A percentile compares a stretch with the other conserved stretches of the same genome.
phyloP scores from a whole-genome alignment of 1,140 invertebrate species.

The Battus philenor region DNA sequence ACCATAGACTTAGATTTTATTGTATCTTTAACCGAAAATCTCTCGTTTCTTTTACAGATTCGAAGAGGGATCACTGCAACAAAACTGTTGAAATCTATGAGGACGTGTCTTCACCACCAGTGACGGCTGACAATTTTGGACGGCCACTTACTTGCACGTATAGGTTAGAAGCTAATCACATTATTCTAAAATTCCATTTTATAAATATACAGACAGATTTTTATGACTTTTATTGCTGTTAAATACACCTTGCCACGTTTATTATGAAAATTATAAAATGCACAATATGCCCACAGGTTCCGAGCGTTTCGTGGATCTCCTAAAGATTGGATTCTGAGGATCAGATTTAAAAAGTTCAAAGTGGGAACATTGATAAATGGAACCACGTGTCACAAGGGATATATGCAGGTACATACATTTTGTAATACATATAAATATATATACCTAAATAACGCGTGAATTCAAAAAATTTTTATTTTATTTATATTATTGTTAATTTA shows the following conservation, averaged over 20 bases:
- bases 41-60: slow-evolving; percentile 71
- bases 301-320: slow-evolving; percentile 88
- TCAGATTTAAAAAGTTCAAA: slow-evolving; percentile 95
- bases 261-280: too few relatives aligned
- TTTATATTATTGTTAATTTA: not conserved
- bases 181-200: not conserved
- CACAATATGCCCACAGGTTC: slow-evolving; percentile 84
- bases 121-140: slow-evolving; percentile 87
- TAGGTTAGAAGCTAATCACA: slow-evolving; percentile 66
- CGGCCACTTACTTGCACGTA: slow-evolving; percentile 92
- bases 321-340: slow-evolving; percentile 91
- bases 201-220: too few relatives aligned
- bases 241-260: too few relatives aligned
- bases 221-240: too few relatives aligned
- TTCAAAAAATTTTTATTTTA: not conserved
- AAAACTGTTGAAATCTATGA: slow-evolving; percentile 95
- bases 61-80: slow-evolving; percentile 88
- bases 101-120: slow-evolving; percentile 89
- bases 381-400: slow-evolving; percentile 89
- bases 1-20: too few relatives aligned
- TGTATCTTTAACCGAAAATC: too few relatives aligned
- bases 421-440: not conserved
- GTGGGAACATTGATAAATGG: slow-evolving; percentile 90
- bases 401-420: slow-evolving; percentile 83
- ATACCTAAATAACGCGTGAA: not conserved